phyloP scores from a whole-genome alignment of 2,113 vertebrate species.

The Upupa epops region DNA sequence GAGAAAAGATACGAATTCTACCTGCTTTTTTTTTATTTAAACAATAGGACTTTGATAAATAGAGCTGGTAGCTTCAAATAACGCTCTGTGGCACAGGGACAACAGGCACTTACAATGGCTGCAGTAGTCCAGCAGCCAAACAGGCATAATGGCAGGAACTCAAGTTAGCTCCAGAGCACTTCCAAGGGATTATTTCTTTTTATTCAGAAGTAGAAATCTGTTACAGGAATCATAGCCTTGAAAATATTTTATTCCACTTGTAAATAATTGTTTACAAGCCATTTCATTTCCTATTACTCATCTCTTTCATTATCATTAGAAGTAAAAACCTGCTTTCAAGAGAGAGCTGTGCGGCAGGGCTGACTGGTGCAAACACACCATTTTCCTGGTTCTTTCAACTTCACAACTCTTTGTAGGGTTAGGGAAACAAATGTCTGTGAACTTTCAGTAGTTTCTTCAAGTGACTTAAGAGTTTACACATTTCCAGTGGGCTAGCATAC shows the following conservation, averaged over 20 bases:
- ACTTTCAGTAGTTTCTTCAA: background rate
- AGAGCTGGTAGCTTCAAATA: background rate
- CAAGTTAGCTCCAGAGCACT: background rate
- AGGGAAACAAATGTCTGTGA: background rate
- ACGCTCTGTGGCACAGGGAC: background rate
- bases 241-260: background rate
- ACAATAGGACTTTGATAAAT: background rate
- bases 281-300: background rate
- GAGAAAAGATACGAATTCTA: background rate
- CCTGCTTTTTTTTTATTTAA: background rate
- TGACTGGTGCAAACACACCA: background rate
- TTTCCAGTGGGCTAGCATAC: background rate
- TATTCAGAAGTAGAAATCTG: background rate
- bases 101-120: background rate
- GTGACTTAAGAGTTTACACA: background rate
- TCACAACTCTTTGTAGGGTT: background rate
- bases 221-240: background rate
- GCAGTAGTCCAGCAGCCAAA: background rate
- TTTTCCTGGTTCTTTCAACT: background rate
- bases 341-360: background rate
- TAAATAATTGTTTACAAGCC: background rate
- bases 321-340: background rate
- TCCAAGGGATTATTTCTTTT: background rate
- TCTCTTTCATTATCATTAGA: background rate
- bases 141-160: background rate